These are phyloP conservation scores for Noctuana brunneofusca DNA, from an alignment of 2,888 invertebrate genomes.

Conservation along the genomic window DNA sequence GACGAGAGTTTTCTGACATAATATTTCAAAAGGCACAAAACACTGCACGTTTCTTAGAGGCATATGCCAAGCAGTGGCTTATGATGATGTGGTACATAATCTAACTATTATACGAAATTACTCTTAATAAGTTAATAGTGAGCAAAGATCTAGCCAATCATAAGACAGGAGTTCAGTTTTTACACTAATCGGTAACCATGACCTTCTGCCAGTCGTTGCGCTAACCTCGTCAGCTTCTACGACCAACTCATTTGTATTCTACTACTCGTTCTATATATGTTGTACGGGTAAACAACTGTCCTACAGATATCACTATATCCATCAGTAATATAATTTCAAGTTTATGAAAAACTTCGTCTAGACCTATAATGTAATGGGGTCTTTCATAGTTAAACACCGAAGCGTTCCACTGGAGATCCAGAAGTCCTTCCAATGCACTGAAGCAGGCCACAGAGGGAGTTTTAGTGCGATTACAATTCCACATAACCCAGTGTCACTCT, in stretches of 20 bases:
- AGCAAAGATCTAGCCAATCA: background rate
- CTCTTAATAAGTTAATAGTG: background rate
- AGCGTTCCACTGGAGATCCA: no score
- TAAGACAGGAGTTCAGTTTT: background rate
- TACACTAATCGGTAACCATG: conserved; percentile 6
- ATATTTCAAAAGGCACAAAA: no score
- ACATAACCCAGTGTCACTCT: no score
- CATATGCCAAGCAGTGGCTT: no score
- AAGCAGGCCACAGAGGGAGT: no score
- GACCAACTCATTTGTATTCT: conserved; percentile 20
- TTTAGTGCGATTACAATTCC: no score
- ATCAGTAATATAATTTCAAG: conserved; percentile 18
- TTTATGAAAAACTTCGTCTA: background rate
- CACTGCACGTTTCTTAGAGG: no score
- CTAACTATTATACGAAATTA: background rate
- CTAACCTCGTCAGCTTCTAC: conserved; percentile 11
- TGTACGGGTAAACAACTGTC: conserved; percentile 18
- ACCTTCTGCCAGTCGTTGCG: conserved; percentile 11
- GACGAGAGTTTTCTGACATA: no score
- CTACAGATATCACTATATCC: background rate
- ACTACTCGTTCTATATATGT: background rate
- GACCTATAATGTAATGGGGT: conserved; percentile 4
- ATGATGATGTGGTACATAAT: no score
- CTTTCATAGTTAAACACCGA: no score
- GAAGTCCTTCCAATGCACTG: no score